phyloP scores from a whole-genome alignment of 2,888 invertebrate genomes.

The Spisula solida region DNA sequence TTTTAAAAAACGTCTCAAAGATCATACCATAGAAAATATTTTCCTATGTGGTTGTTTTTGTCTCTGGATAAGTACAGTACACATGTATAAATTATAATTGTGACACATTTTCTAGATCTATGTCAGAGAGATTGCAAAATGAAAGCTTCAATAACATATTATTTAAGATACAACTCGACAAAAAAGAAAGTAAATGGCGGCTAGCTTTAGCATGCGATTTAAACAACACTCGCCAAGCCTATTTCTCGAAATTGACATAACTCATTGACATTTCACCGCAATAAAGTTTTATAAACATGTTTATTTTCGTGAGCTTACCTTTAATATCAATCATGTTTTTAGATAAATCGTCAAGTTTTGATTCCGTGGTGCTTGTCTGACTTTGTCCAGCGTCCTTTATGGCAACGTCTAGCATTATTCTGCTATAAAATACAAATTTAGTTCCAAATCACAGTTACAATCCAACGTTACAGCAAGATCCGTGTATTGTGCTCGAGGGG shows the following conservation, averaged over 20 bases:
- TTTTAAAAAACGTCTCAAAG: no score
- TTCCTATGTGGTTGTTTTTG: no score
- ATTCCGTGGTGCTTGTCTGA: neutral
- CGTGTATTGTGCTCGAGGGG: slow-evolving; percentile 56
- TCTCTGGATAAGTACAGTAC: no score
- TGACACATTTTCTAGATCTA: no score
- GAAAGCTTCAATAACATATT: no score
- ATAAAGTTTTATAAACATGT: slow-evolving; percentile 15
- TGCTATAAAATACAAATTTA: slow-evolving; percentile 28
- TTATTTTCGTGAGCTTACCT: slow-evolving; percentile 14
- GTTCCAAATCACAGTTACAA: neutral
- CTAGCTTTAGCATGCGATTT: no score
- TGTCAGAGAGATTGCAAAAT: no score
- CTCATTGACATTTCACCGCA: neutral
- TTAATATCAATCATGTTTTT: slow-evolving; percentile 19
- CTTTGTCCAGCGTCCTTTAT: slow-evolving; percentile 24
- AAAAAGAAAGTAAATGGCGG: no score
- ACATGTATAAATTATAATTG: no score
- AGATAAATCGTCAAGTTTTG: neutral
- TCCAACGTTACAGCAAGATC: slow-evolving; percentile 15
- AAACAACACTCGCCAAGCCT: neutral
- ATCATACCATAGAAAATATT: no score
- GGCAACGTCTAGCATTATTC: slow-evolving; percentile 20
- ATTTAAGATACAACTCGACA: no score
- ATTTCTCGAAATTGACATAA: neutral